These are phyloP conservation scores for Eristalinus sepulchralis DNA, from an alignment of 2,888 invertebrate genomes.

Conservation along the genomic window DNA sequence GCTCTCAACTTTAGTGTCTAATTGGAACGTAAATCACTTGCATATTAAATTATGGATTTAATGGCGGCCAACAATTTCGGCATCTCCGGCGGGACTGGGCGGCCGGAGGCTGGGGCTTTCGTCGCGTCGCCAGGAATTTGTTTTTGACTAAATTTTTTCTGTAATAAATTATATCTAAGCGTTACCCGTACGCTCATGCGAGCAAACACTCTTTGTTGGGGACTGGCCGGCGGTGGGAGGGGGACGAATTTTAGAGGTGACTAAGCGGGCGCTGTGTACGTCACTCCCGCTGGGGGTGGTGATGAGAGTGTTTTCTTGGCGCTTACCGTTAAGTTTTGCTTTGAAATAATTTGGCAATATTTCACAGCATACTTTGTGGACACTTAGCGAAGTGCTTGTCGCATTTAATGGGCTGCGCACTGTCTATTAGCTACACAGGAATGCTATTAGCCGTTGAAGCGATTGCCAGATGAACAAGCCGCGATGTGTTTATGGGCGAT, in stretches of 20 bases:
- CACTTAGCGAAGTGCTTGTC: not conserved
- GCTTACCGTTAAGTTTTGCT: not conserved
- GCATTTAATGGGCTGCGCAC: not conserved
- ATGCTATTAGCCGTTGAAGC: not conserved
- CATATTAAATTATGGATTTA: conserved; percentile 43
- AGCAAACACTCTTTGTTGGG: not conserved
- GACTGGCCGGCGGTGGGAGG: not conserved
- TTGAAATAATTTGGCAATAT: not conserved
- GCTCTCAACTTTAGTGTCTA: conserved; percentile 14
- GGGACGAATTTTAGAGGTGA: not conserved
- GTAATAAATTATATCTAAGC: conserved; percentile 48
- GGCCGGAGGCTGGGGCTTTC: not conserved
- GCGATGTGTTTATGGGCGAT: not conserved
- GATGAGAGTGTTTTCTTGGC: not conserved
- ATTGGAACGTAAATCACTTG: conserved; percentile 51
- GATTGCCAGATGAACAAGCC: not conserved
- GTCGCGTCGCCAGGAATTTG: conserved; percentile 27
- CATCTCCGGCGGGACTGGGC: not conserved
- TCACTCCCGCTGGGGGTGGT: not conserved
- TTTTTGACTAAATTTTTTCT: conserved; percentile 26
- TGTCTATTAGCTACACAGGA: not conserved
- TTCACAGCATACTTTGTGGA: not conserved
- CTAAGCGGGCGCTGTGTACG: not conserved
- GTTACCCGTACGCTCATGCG: not conserved
- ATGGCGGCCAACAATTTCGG: conserved; percentile 20